Conservation (phyloP, 2,888 invertebrate genomes). For the Volucella zonaria region DNA sequence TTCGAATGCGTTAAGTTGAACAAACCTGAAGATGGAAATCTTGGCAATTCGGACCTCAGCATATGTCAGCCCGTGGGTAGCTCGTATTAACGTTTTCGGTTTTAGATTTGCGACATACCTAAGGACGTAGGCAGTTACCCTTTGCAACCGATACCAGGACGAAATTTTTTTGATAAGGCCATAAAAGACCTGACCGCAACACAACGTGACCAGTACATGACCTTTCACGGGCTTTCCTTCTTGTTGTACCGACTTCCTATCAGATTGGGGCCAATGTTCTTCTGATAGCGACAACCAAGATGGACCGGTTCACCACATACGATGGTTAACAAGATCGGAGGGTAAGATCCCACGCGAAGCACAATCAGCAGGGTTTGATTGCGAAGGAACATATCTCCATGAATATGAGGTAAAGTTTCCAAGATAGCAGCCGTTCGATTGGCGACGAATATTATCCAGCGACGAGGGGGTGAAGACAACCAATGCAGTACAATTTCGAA, state of each 20-base stretch:
- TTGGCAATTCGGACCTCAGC: background rate
- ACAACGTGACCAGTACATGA: background rate
- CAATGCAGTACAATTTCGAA: slow-evolving; percentile 73
- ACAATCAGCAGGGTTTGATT: too few species aligned
- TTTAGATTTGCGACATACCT: slow-evolving; percentile 14
- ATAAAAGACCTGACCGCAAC: slow-evolving; percentile 6
- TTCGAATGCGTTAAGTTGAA: background rate
- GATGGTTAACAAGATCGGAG: slow-evolving; percentile 29
- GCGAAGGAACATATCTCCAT: too few species aligned
- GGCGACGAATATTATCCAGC: slow-evolving; percentile 62
- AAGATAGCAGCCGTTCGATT: slow-evolving; percentile 58
- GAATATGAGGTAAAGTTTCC: too few species aligned
- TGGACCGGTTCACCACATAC: slow-evolving; percentile 71
- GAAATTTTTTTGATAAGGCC: slow-evolving; percentile 20
- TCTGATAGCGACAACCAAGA: slow-evolving; percentile 34
- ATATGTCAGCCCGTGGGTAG: background rate
- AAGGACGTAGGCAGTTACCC: slow-evolving; percentile 26
- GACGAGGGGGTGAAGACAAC: slow-evolving; percentile 71
- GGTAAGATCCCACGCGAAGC: slow-evolving; percentile 56
- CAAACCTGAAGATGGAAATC: background rate
- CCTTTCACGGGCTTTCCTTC: background rate
- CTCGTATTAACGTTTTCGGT: background rate
- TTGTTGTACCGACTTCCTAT: background rate
- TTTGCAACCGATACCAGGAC: background rate
- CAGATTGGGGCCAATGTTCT: slow-evolving; percentile 10